Base-by-base conservation (phyloP, 1,140 invertebrate species). In the Diuraphis noxia region DNA sequence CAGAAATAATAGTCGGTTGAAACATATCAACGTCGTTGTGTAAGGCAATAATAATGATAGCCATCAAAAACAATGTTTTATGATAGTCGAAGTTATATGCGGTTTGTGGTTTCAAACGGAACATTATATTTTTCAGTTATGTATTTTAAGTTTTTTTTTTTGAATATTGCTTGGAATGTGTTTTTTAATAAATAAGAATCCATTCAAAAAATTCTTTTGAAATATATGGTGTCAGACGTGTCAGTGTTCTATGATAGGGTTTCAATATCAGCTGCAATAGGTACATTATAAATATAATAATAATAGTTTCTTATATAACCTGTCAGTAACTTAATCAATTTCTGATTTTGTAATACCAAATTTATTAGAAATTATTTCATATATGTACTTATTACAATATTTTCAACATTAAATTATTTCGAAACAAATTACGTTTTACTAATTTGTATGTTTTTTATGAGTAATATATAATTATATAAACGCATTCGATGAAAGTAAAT, bases 101-200 rank as follows among this genome's bases (percentile, higher is more conserved):
- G 88, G 88, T 90, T 90, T 90, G 63, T 90, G 88, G 88, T 90
- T 90, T 90, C 63, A 49, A 86, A 86, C n/a, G 23, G n/a, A 86
- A n/a, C 84, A 52, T 52, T 38, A 52, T 38, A 52, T 86, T 86
- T 52, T 86, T 8, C 34, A 25, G 85, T 9, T 46, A 86, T 52
- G 43, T 86, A 86, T 86, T 52, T 86, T 86, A 49, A n/a, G 40
- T 85, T 38, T 43, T 84, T 84, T 40, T 46, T 82, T 34, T 46
- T 9, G 23, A 34, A 84, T 46, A 52, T 38, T 13, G 46, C 34
- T 38, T n/a, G 46, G 43, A 52, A 86, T 52, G 85, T 25, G 23
- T 86, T 86, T 86, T 52, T 86, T 86, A 86, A 86, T 86, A 86
- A 86, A 86, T 86, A 52, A 86, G 34, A 52, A 52, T 52, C 34